A percentile compares a stretch with the other conserved stretches of the same genome.
phyloP scores from a whole-genome alignment of 2,888 invertebrate genomes.

The Clunio marinus region DNA sequence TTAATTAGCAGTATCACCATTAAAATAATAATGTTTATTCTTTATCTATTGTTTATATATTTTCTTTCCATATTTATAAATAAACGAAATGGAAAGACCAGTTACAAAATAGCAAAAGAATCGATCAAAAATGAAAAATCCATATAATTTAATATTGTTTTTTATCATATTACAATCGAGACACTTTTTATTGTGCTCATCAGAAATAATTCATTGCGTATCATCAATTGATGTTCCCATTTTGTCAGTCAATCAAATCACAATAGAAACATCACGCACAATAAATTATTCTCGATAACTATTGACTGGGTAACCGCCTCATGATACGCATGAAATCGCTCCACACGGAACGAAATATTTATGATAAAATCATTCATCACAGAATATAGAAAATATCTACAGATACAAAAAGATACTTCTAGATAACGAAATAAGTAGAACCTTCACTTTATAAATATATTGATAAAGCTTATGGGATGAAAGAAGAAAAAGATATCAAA shows the following conservation, averaged over 20 bases:
- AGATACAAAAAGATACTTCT: too few relatives aligned
- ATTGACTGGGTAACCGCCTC: conserved; percentile 9
- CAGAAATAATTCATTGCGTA: background rate
- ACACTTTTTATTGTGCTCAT: background rate
- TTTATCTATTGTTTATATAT: background rate
- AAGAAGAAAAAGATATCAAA: too few relatives aligned
- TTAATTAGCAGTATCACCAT: conserved; percentile 5
- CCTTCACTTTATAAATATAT: conserved; percentile 33
- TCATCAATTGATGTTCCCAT: conserved; percentile 12
- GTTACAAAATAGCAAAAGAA: background rate
- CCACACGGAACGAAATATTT: too few relatives aligned
- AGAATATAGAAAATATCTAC: too few relatives aligned
- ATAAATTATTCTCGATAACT: conserved; percentile 17
- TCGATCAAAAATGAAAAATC: background rate
- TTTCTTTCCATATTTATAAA: too few relatives aligned
- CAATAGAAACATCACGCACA: conserved; percentile 34
- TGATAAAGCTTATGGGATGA: conserved; percentile 24
- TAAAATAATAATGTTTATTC: background rate
- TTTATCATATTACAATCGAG: background rate
- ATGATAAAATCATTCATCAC: conserved; percentile 12
- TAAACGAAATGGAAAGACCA: too few relatives aligned
- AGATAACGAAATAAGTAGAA: too few relatives aligned
- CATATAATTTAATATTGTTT: background rate
- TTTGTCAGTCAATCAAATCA: conserved; percentile 37
- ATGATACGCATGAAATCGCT: conserved; percentile 22